phyloP scores from a whole-genome alignment of 2,888 invertebrate species.

The Harpalus rubripes region DNA sequence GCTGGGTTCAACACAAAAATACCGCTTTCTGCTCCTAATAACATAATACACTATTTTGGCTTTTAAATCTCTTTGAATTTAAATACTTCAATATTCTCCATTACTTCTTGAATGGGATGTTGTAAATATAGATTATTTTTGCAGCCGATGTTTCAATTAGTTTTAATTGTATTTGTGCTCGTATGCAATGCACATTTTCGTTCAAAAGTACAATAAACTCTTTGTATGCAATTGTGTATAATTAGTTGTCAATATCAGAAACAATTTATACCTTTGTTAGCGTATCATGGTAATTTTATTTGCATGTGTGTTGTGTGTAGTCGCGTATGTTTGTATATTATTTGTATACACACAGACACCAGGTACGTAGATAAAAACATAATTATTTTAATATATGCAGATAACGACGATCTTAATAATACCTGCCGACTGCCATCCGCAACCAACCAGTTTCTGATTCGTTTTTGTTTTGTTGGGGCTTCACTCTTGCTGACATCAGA shows the following conservation, averaged over 20 bases:
- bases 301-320: slow-evolving; percentile 12
- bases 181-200: not conserved
- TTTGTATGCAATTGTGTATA: not conserved
- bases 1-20: too few species aligned
- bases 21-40: too few species aligned
- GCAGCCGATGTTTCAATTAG: not conserved
- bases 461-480: slow-evolving; percentile 45
- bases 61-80: not conserved
- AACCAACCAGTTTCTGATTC: slow-evolving; percentile 56
- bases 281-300: not conserved
- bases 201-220: not conserved
- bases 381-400: slow-evolving; percentile 63
- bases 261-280: slow-evolving; percentile 7
- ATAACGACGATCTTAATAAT: slow-evolving; percentile 57
- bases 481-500: slow-evolving; percentile 53
- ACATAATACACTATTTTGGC: too few species aligned
- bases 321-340: slow-evolving; percentile 35
- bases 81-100: not conserved
- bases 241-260: slow-evolving; percentile 16
- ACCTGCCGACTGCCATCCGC: slow-evolving; percentile 53
- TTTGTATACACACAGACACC: slow-evolving; percentile 48
- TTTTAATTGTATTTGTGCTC: not conserved
- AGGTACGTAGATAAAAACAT: slow-evolving; percentile 50
- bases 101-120: not conserved
- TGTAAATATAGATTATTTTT: not conserved